phyloP scores from a whole-genome alignment of 92 coral and sea anemone genomes.

The Parazoanthus darwini region DNA sequence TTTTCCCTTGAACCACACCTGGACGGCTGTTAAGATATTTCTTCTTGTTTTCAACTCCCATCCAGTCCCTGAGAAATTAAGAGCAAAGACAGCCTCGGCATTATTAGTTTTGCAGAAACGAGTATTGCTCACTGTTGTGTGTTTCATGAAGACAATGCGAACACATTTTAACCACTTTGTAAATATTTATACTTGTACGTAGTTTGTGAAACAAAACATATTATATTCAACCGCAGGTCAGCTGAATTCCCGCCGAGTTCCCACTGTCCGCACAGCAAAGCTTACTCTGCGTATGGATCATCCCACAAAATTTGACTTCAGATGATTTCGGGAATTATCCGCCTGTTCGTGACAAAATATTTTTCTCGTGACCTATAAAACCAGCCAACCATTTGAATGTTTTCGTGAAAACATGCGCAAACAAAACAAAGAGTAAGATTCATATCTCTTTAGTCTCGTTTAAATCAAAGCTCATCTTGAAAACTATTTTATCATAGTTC shows the following conservation, averaged over 20 bases:
- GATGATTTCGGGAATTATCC: background rate
- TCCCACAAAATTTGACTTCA: background rate
- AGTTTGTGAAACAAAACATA: slow-evolving; percentile 10
- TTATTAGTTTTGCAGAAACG: background rate
- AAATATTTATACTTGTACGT: slow-evolving; percentile 15
- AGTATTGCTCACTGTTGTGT: background rate
- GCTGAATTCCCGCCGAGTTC: background rate
- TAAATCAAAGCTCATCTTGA: slow-evolving; percentile 14
- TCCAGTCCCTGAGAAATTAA: background rate
- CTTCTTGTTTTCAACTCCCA: background rate
- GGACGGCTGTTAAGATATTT: background rate
- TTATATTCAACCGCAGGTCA: background rate
- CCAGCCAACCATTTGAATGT: slow-evolving; percentile 1
- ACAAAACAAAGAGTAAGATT: slow-evolving; percentile 6
- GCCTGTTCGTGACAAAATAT: background rate
- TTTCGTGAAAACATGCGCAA: background rate
- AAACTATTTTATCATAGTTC: background rate
- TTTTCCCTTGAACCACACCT: slow-evolving; percentile 7
- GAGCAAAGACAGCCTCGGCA: slow-evolving; percentile 7
- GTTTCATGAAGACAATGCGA: background rate
- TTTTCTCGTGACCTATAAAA: slow-evolving; percentile 6
- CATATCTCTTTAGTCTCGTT: background rate
- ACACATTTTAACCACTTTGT: slow-evolving; percentile 6
- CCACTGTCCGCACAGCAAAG: background rate
- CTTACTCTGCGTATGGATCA: background rate